phyloP scores from a whole-genome alignment of 2,797 vertebrate genomes.

The Epinephelus awoara region DNA sequence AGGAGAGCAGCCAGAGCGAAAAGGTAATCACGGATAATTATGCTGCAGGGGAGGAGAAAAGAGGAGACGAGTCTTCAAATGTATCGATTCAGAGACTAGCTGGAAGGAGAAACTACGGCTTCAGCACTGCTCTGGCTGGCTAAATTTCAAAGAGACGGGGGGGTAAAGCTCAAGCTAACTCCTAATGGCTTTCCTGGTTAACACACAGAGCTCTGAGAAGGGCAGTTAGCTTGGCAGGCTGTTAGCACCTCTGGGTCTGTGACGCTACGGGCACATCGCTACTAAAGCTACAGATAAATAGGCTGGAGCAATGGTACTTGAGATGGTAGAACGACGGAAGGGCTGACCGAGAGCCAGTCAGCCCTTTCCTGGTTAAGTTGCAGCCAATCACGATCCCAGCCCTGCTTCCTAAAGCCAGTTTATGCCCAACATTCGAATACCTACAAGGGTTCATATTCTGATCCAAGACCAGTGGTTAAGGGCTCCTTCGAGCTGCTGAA shows the following conservation, averaged over 20 bases:
- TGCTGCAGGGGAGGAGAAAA: slow-evolving; percentile 33
- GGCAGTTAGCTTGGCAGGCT: slow-evolving; percentile 47
- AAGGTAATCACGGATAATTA: slow-evolving; percentile 60
- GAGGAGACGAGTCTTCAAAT: slow-evolving; percentile 60
- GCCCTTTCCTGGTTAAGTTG: slow-evolving; percentile 29
- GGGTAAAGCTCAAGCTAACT: slow-evolving; percentile 65
- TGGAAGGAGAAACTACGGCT: slow-evolving; percentile 52
- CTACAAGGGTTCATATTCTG: slow-evolving; percentile 33
- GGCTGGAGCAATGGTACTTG: slow-evolving; percentile 46
- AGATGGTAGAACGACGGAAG: slow-evolving; percentile 52
- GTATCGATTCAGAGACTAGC: slow-evolving; percentile 74
- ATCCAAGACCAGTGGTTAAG: slow-evolving; percentile 59
- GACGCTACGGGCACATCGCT: slow-evolving; percentile 26
- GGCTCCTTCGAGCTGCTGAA: slow-evolving; percentile 58
- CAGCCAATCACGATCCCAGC: slow-evolving; percentile 43
- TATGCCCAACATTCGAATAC: slow-evolving; percentile 39
- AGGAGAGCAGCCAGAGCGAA: slow-evolving; percentile 58
- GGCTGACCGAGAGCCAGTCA: slow-evolving; percentile 10
- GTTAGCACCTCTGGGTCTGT: slow-evolving; percentile 65
- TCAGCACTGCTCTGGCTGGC: slow-evolving; percentile 63
- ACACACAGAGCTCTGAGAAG: slow-evolving; percentile 61
- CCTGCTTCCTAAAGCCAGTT: slow-evolving; percentile 44
- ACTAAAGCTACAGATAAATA: slow-evolving; percentile 51
- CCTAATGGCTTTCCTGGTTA: slow-evolving; percentile 65
- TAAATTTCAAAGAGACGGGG: background rate